These are phyloP conservation scores for Lordiphosa andalusiaca DNA, from an alignment of 2,888 invertebrate genomes.

Conservation along the genomic window DNA sequence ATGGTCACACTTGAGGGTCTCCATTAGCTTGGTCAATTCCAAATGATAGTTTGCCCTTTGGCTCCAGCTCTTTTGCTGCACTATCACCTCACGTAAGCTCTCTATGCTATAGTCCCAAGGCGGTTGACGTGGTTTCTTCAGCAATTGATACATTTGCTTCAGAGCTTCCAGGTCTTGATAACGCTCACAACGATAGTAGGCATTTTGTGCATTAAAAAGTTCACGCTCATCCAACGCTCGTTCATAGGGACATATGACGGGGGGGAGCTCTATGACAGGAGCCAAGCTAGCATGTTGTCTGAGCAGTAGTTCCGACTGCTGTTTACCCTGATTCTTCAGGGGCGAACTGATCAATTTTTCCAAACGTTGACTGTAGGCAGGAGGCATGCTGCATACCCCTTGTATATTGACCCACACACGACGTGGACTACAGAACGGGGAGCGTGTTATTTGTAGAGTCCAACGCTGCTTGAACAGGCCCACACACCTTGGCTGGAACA, in stretches of 20 bases:
- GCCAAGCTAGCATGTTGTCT: constrained; percentile 38
- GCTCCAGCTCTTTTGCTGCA: constrained; percentile 19
- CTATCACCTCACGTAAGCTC: constrained; percentile 26
- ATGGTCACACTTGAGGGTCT: constrained; percentile 38
- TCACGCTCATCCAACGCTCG: constrained; percentile 58
- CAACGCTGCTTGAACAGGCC: constrained; percentile 58
- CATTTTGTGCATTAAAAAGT: constrained; percentile 39
- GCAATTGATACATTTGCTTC: constrained; percentile 39
- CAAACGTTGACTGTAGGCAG: constrained; percentile 38
- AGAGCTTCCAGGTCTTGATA: constrained; percentile 54
- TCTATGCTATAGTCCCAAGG: constrained; percentile 44
- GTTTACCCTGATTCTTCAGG: constrained; percentile 35
- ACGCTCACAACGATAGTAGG: constrained; percentile 46
- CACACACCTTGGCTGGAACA: constrained; percentile 61
- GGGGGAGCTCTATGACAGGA: constrained; percentile 33
- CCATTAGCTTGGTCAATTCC: constrained; percentile 30
- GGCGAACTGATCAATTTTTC: constrained; percentile 31
- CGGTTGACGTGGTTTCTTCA: constrained; percentile 60
- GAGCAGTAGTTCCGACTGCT: constrained; percentile 20
- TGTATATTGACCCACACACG: constrained; percentile 45
- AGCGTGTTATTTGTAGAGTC: constrained; percentile 46
- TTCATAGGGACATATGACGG: constrained; percentile 46
- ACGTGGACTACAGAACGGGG: constrained; percentile 48
- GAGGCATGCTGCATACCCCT: constrained; percentile 55
- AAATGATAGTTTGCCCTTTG: constrained; percentile 35